Base-by-base conservation (phyloP, 2,113 vertebrate species). In the Pycnonotus jocosus region DNA sequence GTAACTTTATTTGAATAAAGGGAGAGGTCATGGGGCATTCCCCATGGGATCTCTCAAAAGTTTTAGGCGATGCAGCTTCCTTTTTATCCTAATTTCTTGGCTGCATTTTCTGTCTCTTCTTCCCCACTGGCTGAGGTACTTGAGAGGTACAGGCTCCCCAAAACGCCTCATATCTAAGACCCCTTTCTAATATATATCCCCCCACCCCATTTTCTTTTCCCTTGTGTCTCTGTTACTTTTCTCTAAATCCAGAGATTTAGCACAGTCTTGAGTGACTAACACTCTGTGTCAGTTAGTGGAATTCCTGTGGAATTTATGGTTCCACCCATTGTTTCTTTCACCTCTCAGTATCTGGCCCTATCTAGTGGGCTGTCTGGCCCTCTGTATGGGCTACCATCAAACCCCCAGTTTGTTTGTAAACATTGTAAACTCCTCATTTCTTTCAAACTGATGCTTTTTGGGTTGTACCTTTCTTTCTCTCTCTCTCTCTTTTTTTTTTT, bases 121-220 rank as follows among this genome's bases (percentile, higher is more conserved):
- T 38, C 9, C 31, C 11, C 15, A 23, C 6, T 28, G 48, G 15
- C 19, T 15, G 60, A 28, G 24, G 31, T 33, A 20, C 28, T 25
- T 33, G 16, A 61, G 16, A 61, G 16, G 22, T 42, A 64, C 28
- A 28, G 24, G 42, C 11, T 79, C 15, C 15, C 11, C 9, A 2
- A 27, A 40, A 64, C 0, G 2, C 45, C 2, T 6, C 15, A 33
- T 33, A n/a, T 8, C 11, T 31, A 61, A n/a, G 45, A 50, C 6
- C 4, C 12, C 23, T 37, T n/a, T 64, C 58, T 78, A 62, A 51
- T n/a, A 6, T 50, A 33, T 40, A 77, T 7, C 5, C 16, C 23
- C 24, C 1, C 5, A 14, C 23, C 14, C 12, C 4, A 2, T 37
- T 60, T 33, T 25, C 9, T 27, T 78, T 78, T 62, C 10, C 13